Conservation (phyloP, 2,797 vertebrate species). For the Spea hammondii region DNA sequence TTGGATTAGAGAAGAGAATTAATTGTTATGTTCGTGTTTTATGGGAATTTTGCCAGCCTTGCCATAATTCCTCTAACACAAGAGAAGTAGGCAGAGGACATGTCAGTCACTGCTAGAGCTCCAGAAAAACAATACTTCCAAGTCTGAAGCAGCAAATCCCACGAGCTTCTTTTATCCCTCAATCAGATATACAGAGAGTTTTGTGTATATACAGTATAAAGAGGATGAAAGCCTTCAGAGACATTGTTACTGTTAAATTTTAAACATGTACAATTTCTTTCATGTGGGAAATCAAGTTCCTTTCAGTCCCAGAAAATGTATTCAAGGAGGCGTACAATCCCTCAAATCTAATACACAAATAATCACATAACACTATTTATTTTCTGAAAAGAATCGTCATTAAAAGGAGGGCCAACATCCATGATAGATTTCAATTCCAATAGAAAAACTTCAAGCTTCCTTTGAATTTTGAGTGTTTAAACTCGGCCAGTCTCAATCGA, state of each 20-base stretch:
- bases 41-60: conserved; percentile 13
- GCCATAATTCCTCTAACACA: conserved; percentile 8
- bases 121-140: conserved; percentile 30
- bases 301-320: conserved; percentile 26
- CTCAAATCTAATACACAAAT: conserved; percentile 31
- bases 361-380: conserved; percentile 45
- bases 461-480: conserved; percentile 31
- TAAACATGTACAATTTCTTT: conserved; percentile 50
- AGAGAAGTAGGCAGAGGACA: conserved; percentile 15
- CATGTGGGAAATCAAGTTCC: conserved; percentile 51
- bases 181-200: conserved; percentile 45
- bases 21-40: conserved; percentile 28
- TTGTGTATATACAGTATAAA: conserved; percentile 51
- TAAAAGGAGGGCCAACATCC: conserved; percentile 24
- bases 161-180: conserved; percentile 43
- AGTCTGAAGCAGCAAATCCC: conserved; percentile 35
- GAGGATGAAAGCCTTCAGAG: conserved; percentile 47
- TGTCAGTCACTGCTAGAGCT: conserved; percentile 30
- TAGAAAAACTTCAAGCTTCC: conserved; percentile 31
- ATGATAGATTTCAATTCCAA: conserved; percentile 16
- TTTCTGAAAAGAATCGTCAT: conserved; percentile 35
- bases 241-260: conserved; percentile 52
- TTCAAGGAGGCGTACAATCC: conserved; percentile 13
- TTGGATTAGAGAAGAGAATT: conserved; percentile 17
- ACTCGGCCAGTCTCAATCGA: conserved; percentile 5